These are phyloP conservation scores for Schlechtendalia chinensis DNA, from an alignment of 1,140 invertebrate species.

Conservation along the genomic window DNA sequence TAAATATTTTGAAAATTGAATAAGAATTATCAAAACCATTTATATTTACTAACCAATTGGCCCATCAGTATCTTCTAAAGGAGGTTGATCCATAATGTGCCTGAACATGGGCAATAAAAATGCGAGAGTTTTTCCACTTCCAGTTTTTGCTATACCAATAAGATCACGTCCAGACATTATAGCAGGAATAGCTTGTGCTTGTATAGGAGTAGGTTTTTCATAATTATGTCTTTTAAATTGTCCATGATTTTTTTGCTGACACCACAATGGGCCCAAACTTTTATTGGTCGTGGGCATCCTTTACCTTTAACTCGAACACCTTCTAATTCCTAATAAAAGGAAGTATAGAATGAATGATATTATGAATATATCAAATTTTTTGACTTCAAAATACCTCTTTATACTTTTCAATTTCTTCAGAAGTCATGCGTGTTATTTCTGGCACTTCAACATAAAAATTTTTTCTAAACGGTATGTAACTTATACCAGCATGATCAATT, in stretches of 20 bases:
- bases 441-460: slow-evolving; percentile 95
- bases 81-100: slow-evolving; percentile 92
- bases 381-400: slow-evolving; percentile 59
- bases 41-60: slow-evolving; percentile 69
- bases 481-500: slow-evolving; percentile 79
- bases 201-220: slow-evolving; percentile 98
- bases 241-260: slow-evolving; percentile 96
- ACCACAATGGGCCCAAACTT: slow-evolving; percentile 97
- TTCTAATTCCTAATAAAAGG: slow-evolving; percentile 66
- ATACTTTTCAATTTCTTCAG: slow-evolving; percentile 83
- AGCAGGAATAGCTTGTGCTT: slow-evolving; percentile 97
- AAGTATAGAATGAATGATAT: not conserved
- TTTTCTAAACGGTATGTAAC: slow-evolving; percentile 89
- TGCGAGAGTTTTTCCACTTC: slow-evolving; percentile 97
- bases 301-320: slow-evolving; percentile 81
- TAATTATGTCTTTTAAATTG: slow-evolving; percentile 88
- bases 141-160: slow-evolving; percentile 99
- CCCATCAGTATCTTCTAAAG: slow-evolving; percentile 91
- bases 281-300: slow-evolving; percentile 92
- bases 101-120: slow-evolving; percentile 98
- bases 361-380: not conserved
- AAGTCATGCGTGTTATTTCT: slow-evolving; percentile 84
- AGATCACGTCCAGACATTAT: slow-evolving; percentile 96
- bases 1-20: not conserved
- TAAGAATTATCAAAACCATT: not conserved